A percentile compares a stretch with the other conserved stretches of the same genome.
Conservation (phyloP, 2,888 invertebrate species). For the Athetis lepigone region DNA sequence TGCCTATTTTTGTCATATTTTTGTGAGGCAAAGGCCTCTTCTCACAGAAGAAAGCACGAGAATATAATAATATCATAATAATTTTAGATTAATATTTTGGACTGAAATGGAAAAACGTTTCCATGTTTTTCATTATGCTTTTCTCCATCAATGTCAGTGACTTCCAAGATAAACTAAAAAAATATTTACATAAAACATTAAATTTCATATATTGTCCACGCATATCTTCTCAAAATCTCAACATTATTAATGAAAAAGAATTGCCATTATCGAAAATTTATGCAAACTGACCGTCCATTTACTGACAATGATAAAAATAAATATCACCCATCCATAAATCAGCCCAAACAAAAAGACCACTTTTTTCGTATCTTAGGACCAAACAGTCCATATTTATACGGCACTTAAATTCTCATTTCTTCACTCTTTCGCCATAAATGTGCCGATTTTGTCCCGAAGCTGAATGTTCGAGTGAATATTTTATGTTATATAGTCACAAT, state of each 20-base stretch:
- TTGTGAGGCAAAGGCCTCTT: no score
- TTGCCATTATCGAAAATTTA: neutral
- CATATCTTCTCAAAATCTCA: no score
- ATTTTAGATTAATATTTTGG: no score
- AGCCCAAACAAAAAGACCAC: constrained; percentile 21
- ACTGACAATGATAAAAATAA: neutral
- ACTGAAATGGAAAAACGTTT: no score
- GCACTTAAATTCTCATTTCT: constrained; percentile 76
- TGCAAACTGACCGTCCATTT: constrained; percentile 1
- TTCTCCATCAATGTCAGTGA: no score
- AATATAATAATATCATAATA: no score
- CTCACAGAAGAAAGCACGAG: no score
- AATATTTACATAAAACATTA: no score
- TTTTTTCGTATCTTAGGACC: constrained; percentile 11
- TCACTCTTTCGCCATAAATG: constrained; percentile 66
- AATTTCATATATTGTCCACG: no score
- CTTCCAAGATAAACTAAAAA: no score
- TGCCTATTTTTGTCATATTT: no score
- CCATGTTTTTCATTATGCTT: no score
- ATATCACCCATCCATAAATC: constrained; percentile 17
- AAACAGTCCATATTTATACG: constrained; percentile 64
- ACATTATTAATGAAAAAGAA: neutral
- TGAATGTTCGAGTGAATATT: constrained; percentile 57
- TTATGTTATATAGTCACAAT: constrained; percentile 43
- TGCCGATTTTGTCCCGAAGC: constrained; percentile 59